Percentiles rank a stretch among this genome's conserved stretches.
Conservation (phyloP, 92 coral and sea anemone species). For the Porites cylindrica region DNA sequence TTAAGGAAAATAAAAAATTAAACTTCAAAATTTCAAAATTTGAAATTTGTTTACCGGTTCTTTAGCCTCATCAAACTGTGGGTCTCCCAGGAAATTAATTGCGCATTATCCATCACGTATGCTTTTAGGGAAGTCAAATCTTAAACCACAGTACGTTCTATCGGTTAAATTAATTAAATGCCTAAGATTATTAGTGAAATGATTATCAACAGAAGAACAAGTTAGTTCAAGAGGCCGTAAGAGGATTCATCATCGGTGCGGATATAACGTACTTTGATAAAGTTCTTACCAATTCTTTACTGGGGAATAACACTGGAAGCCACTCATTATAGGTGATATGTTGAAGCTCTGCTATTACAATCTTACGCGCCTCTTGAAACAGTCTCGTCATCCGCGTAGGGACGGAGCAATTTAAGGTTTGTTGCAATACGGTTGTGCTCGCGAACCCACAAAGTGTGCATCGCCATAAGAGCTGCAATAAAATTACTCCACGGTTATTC, state of each 20-base stretch:
- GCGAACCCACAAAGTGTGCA: slow-evolving; percentile 93
- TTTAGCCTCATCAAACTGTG: no score
- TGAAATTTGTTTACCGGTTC: no score
- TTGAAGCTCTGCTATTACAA: slow-evolving; percentile 87
- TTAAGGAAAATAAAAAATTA: no score
- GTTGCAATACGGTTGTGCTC: slow-evolving; percentile 90
- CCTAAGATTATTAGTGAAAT: background rate
- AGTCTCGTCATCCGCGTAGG: slow-evolving; percentile 73
- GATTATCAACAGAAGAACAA: no score
- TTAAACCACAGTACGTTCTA: no score
- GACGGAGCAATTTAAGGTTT: slow-evolving; percentile 53
- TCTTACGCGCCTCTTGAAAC: slow-evolving; percentile 88
- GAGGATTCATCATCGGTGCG: no score
- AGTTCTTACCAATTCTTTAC: background rate
- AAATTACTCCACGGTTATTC: background rate
- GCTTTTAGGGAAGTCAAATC: no score
- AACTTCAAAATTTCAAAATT: no score
- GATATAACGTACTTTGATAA: no score
- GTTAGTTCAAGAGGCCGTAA: no score
- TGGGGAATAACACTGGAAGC: slow-evolving; percentile 73
- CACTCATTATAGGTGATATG: slow-evolving; percentile 89
- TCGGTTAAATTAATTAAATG: background rate
- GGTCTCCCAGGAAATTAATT: no score
- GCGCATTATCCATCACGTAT: no score
- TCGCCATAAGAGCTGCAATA: slow-evolving; percentile 77